Evolutionary conservation across 2,888 invertebrate genomes (phyloP), one percentile per base, ranked within the genome.

Genomic region (Netelia melanura): DNA sequence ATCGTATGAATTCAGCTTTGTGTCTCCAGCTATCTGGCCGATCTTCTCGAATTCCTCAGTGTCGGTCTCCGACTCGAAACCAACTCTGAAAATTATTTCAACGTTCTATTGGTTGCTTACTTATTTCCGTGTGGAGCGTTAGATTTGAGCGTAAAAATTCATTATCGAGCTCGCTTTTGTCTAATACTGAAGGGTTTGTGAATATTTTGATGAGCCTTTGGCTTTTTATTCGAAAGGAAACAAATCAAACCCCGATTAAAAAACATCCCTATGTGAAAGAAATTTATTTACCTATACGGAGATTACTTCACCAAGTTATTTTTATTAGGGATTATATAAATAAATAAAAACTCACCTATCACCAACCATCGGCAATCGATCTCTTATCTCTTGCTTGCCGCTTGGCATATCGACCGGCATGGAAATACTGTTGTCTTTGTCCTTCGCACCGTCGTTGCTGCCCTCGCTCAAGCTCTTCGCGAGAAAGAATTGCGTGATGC

Each of bases 1-100:
- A 74, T 93, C 92, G 88, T 89, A 92, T 5, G 90, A 90, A 75
- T 61, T 89, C 64, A 91, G 89, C 83, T 93, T 93, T 38, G 91
- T 90, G 77, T 93, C 93, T 8, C 61, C 87, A 2, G 89, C 89
- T 1, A 95, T 95, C 92, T 96, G 96, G 17, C 96, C 95, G 9
- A 97, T 96, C 92, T 96, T 97, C 94, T 97, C 97, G 94, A 97
- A 97, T 91, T 97, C 97, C 90, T 97, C 97, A 0, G 96, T 96
- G 91, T 97, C 97, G 0, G 97, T 96, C 94, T 97, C 97, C 0
- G 97, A 97, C 91, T 97, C 97, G 91, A 96, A 96, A 48, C 89
- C 92, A 86, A 96, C 97, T 92, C 97, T 97, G 94, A 3, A 89
- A 79, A 1, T 17, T 21, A 58, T 58, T 58, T 10, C 17, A 21